Percentiles rank a stretch among this genome's conserved stretches.
Conservation (phyloP, 2,797 vertebrate species). For the Darevskia mixta region DNA sequence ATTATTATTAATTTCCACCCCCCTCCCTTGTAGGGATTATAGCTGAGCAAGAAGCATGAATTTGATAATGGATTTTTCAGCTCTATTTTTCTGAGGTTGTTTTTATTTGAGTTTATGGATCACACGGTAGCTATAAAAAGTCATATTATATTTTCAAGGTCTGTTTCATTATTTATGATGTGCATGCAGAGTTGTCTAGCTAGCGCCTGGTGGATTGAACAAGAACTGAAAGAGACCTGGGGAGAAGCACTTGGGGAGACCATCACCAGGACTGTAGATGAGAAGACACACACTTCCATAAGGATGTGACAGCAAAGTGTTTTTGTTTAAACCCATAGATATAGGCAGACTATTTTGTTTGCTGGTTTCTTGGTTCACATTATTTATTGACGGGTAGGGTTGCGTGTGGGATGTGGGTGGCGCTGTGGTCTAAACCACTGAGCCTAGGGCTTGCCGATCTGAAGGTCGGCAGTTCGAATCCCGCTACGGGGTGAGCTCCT, state of each 20-base stretch:
- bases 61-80: slow-evolving; percentile 62
- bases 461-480: too few relatives aligned
- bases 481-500: too few relatives aligned
- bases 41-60: slow-evolving; percentile 47
- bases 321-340: not conserved
- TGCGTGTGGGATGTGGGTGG: too few relatives aligned
- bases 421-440: too few relatives aligned
- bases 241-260: not conserved
- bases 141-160: slow-evolving; percentile 76
- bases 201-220: slow-evolving; percentile 20
- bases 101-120: slow-evolving; percentile 67
- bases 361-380: not conserved
- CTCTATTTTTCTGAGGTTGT: slow-evolving; percentile 69
- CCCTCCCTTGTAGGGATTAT: slow-evolving; percentile 20
- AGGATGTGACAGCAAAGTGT: not conserved
- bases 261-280: not conserved
- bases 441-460: too few relatives aligned
- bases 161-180: slow-evolving; percentile 74
- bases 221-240: slow-evolving; percentile 2
- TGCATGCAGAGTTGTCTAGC: slow-evolving; percentile 25
- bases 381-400: not conserved
- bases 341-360: not conserved
- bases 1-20: slow-evolving; percentile 41
- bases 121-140: slow-evolving; percentile 73
- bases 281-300: not conserved